These are phyloP conservation scores for Perithous albicinctus DNA, from an alignment of 2,888 invertebrate species.

Conservation along the genomic window DNA sequence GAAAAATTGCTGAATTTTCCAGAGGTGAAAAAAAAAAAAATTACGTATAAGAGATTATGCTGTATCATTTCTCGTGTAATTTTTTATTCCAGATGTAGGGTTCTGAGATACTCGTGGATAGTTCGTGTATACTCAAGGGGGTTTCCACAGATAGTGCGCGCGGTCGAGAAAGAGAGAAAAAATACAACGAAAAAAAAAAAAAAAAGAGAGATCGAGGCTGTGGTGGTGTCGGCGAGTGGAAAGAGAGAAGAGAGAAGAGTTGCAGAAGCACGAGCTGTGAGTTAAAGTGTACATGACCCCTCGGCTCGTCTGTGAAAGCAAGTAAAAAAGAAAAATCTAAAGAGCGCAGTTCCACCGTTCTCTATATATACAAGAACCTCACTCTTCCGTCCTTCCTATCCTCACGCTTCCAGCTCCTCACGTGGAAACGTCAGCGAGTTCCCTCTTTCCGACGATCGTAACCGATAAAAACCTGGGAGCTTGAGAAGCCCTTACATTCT, in stretches of 20 bases:
- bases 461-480: slow-evolving; percentile 36
- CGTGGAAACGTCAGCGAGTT: slow-evolving; percentile 39
- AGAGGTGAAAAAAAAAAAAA: slow-evolving; percentile 22
- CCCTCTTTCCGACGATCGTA: slow-evolving; percentile 33
- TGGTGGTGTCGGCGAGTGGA: background rate
- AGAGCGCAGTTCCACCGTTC: slow-evolving; percentile 16
- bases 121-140: slow-evolving; percentile 8
- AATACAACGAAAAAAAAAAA: too few species aligned
- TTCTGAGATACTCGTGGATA: slow-evolving; percentile 26
- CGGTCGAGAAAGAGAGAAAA: slow-evolving; percentile 1
- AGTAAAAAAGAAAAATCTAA: slow-evolving; percentile 38
- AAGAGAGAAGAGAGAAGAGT: slow-evolving; percentile 26
- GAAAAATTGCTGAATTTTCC: background rate
- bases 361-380: background rate
- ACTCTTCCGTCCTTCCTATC: slow-evolving; percentile 17
- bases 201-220: slow-evolving; percentile 8
- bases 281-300: slow-evolving; percentile 45
- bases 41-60: slow-evolving; percentile 4
- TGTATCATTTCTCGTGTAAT: too few species aligned
- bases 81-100: too few species aligned
- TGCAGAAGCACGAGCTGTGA: slow-evolving; percentile 33
- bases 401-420: background rate
- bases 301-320: slow-evolving; percentile 3
- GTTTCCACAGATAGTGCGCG: background rate
- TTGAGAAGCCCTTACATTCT: background rate